Evolutionary conservation across 2,113 vertebrate genomes (phyloP).

Genomic region (Chaetops frenatus): DNA sequence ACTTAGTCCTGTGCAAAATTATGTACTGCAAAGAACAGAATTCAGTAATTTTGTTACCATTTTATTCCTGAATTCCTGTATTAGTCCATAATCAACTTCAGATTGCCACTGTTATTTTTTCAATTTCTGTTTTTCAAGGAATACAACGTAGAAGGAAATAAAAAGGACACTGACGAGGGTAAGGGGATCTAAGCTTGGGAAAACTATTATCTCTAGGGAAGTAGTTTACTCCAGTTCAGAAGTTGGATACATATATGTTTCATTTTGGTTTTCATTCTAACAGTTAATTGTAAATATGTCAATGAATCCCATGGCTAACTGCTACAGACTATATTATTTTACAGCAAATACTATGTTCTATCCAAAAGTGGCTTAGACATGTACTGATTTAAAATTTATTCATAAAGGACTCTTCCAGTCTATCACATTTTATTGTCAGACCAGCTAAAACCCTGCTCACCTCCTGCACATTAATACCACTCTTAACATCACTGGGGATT

Average conservation of each 20-base stretch:
- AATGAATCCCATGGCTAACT: not conserved
- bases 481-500: not conserved
- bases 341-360: not conserved
- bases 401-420: not conserved
- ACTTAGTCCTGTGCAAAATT: not conserved
- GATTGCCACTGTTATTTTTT: not conserved
- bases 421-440: not conserved
- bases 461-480: not conserved
- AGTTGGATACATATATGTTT: not conserved
- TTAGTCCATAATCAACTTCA: not conserved
- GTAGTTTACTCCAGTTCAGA: not conserved
- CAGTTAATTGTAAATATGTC: not conserved
- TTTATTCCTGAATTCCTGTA: not conserved
- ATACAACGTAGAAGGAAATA: not conserved
- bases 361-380: not conserved
- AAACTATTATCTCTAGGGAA: fast-evolving
- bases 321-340: not conserved
- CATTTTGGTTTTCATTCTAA: not conserved
- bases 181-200: not conserved
- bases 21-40: not conserved
- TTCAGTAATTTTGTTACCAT: not conserved
- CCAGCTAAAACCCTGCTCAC: not conserved
- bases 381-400: not conserved
- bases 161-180: not conserved
- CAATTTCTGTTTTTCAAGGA: not conserved